Evolutionary conservation across 2,113 vertebrate genomes (phyloP), one percentile per base, ranked within the genome.

Genomic region (Apodemus speciosus): DNA sequence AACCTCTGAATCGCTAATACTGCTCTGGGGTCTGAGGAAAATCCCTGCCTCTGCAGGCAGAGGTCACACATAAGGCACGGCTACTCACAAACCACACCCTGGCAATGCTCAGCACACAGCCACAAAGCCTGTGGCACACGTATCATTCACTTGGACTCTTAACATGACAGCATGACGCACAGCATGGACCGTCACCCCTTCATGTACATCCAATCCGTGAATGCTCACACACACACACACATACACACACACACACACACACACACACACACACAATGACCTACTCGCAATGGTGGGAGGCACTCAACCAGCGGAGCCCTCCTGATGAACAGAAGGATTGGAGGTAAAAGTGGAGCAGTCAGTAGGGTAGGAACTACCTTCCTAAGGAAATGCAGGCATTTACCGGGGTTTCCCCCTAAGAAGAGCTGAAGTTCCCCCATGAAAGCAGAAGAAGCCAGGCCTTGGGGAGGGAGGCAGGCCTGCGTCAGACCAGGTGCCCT

Each of bases 401-500:
- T 23, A 51, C 95, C 86, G 92, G 73, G 79, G 30, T 25, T 49
- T 38, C 40, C 84, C 58, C 58, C 51, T 43, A 7, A 43, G 86
- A 51, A 43, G 58, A 93, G 85, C 35, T 40, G 79, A 91, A 64
- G 46, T 75, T 80, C 88, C 40, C 94, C 90, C 27, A 3, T 13
- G 71, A 85, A 91, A n/a, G 89, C 92, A 94, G 92, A 95, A 83
- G 92, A 85, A 85, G 90, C 72, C 81, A 15, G 88, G 94, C 68
- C 46, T 21, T 18, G 66, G 90, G 87, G 79, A 88, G 51, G 6
- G 93, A 95, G 96, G 81, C 72, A 64, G 51, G 83, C 97, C 96
- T 56, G 86, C 90, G 95, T 98, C 98, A 99, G 96, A 99, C 98
- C 77, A 99, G 95, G 93, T 99, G 98, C 5, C 98, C 96, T 72